phyloP scores from a whole-genome alignment of 2,113 vertebrate species.

The Hemicordylus capensis region DNA sequence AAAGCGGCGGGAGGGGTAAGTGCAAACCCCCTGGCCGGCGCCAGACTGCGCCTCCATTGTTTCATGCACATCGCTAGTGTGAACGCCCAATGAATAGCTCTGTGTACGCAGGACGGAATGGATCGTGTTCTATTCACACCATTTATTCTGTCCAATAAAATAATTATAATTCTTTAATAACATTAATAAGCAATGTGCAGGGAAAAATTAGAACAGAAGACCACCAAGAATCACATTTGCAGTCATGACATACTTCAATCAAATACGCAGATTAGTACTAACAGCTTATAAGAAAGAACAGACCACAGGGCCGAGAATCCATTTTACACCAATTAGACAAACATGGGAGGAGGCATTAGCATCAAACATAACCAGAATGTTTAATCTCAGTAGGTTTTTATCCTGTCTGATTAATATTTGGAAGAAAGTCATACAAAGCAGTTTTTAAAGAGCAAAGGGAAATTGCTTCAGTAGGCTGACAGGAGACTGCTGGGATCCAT shows the following conservation, averaged over 20 bases:
- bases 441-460: slow-evolving; percentile 41
- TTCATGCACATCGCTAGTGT: too few relatives aligned
- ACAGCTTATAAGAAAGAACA: slow-evolving; percentile 20
- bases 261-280: slow-evolving; percentile 15
- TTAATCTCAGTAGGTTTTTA: slow-evolving; percentile 26
- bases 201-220: slow-evolving; percentile 9
- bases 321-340: slow-evolving; percentile 57
- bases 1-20: too few relatives aligned
- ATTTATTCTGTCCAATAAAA: background rate
- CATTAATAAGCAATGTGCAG: slow-evolving; percentile 10
- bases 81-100: background rate
- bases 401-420: background rate
- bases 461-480: slow-evolving; percentile 40
- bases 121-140: background rate
- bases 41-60: too few relatives aligned
- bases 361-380: slow-evolving; percentile 40
- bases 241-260: slow-evolving; percentile 30
- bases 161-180: background rate
- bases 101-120: background rate
- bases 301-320: background rate
- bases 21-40: background rate
- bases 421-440: slow-evolving; percentile 26
- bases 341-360: slow-evolving; percentile 22
- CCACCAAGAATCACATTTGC: background rate
- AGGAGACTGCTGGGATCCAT: slow-evolving; percentile 13